Evolutionary conservation across 1,140 invertebrate species (phyloP), one percentile per base, ranked within the genome.

Genomic region (Drosophila lacteicornis): DNA sequence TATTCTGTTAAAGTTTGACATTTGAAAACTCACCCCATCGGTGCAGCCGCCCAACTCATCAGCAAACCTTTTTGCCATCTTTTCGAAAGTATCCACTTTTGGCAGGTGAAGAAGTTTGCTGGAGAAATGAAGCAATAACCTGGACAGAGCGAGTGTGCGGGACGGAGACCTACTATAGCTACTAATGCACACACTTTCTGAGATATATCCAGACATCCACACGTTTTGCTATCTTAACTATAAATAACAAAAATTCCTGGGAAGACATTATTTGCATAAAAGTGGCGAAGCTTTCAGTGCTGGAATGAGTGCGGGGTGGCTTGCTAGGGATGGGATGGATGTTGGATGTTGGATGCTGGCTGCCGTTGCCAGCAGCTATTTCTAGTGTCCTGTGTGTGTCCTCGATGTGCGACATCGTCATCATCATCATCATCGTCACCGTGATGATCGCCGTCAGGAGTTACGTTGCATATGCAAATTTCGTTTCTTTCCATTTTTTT

Each of bases 251-350:
- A 91, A 91, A 90, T 90, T 90, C 85, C 86, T 82, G 79, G 79
- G 65, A 91, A 91, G 79, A 91, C 87, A 91, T 91, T 91, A 88
- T 88, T 90, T 90, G 86, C 85, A 90, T 90, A 90, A 90, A 90
- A 90, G 86, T 90, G 85, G 81, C 81, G 74, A 88, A 88, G 84
- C 68, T 69, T 69, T 60, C 55, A 62, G 61, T 63, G 68, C 40
- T 22, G 53, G 30, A 62, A 69, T 57, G 51, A 70, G 45, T 33
- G 19, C 8, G 30, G 22, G 11, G 38, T 19, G 46, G 25, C 15
- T 17, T n/a, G 15, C 17, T 30, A 30, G 27, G 6, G 27, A 30
- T 30, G 27, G 27, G 27, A 30, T 30, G 27, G 6, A 30, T 30
- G 27, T 6, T 27, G 46, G 36, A 12, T 22, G 45, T 1, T 40